Conservation (phyloP, 2,888 invertebrate genomes). For the Lasioglossum lativentre region DNA sequence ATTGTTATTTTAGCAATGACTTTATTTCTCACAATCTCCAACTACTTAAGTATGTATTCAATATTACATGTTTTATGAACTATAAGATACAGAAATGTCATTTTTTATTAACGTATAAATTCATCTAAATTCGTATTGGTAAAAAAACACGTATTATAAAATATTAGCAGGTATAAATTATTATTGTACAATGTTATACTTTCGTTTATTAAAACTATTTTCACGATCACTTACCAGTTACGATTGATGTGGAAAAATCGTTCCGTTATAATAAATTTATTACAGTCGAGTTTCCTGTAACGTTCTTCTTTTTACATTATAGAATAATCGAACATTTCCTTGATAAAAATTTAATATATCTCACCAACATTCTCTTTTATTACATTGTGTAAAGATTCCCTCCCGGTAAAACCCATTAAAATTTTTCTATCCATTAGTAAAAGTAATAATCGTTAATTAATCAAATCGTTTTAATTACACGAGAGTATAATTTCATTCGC, state of each 20-base stretch:
- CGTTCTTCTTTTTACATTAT: neutral
- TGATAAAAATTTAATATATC: neutral
- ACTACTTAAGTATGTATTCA: neutral
- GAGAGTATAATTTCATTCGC: neutral
- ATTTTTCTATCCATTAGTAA: neutral
- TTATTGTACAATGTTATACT: neutral
- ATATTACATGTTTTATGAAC: neutral
- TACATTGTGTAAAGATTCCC: neutral
- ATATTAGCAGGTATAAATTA: no score
- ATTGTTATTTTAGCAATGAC: neutral
- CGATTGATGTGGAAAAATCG: neutral
- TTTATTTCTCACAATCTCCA: neutral
- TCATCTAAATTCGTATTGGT: no score
- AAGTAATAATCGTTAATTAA: constrained; percentile 20
- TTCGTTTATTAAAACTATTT: no score
- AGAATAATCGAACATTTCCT: neutral
- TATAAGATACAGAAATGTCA: no score
- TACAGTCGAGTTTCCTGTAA: neutral
- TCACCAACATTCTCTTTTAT: neutral
- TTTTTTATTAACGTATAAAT: no score
- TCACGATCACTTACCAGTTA: no score
- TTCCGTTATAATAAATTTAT: neutral
- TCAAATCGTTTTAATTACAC: constrained; percentile 13
- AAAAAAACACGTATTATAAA: no score
- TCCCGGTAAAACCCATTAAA: neutral